Conservation (phyloP, 2,113 vertebrate species). For the Casuarius casuarius region DNA sequence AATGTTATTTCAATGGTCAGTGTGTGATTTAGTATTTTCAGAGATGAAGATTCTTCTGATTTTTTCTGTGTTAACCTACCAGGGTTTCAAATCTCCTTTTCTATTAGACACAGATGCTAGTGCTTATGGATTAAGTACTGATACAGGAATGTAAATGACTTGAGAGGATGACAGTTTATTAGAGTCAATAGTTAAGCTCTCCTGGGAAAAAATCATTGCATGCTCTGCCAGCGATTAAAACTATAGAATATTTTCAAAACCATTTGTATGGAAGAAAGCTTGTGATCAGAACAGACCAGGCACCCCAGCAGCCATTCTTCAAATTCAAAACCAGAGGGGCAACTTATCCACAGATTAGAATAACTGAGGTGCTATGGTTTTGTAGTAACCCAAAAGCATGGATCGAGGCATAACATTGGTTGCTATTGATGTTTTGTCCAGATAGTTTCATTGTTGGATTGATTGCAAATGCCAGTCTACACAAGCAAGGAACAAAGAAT, state of each 20-base stretch:
- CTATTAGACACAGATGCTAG: background rate
- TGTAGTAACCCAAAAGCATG: background rate
- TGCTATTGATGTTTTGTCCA: background rate
- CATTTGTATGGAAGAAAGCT: background rate
- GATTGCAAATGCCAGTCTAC: background rate
- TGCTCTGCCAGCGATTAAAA: background rate
- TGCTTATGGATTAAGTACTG: constrained; percentile 14
- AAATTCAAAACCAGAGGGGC: background rate
- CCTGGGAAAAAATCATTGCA: background rate
- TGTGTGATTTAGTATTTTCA: background rate
- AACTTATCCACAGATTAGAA: background rate
- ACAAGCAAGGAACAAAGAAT: background rate
- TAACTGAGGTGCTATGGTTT: background rate
- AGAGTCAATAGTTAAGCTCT: background rate
- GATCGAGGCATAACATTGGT: background rate
- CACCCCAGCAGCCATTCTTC: background rate
- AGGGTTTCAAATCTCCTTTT: background rate
- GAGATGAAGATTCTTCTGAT: background rate
- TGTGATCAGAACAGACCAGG: background rate
- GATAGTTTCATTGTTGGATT: background rate
- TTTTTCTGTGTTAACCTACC: background rate
- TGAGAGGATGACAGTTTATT: background rate
- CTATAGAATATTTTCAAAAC: background rate
- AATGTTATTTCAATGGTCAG: background rate
- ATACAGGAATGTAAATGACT: background rate